These are phyloP conservation scores for Trematomus loennbergii DNA, from an alignment of 2,113 vertebrate species.

Conservation along the genomic window DNA sequence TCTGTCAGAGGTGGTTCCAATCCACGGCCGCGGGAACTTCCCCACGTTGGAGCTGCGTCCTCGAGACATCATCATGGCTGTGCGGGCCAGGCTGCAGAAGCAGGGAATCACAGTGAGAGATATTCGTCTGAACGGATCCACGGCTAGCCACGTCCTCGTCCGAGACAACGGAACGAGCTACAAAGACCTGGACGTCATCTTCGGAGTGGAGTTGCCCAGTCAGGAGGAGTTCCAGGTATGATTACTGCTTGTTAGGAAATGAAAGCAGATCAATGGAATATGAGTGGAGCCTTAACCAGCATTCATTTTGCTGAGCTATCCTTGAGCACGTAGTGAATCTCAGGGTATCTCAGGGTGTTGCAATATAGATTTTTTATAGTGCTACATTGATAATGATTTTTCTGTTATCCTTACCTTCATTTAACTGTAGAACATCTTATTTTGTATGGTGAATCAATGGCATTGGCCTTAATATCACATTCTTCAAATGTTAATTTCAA, in stretches of 20 bases:
- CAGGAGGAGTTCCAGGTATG: conserved; percentile 91
- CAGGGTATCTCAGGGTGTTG: not conserved
- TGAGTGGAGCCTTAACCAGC: not conserved
- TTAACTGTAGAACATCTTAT: conserved; percentile 13
- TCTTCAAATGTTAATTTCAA: not conserved
- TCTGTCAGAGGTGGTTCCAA: conserved; percentile 90
- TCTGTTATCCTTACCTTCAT: conserved; percentile 29
- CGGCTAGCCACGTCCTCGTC: conserved; percentile 94
- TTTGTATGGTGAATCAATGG: conserved; percentile 14
- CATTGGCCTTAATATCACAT: not conserved
- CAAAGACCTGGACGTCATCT: conserved; percentile 98
- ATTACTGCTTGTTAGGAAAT: conserved; percentile 1
- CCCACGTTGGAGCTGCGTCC: conserved; percentile 95
- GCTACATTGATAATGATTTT: conserved; percentile 19
- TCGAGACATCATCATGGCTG: conserved; percentile 92
- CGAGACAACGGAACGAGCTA: conserved; percentile 91
- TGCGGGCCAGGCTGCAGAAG: conserved; percentile 88
- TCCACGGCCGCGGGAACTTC: conserved; percentile 97
- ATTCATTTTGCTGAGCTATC: conserved; percentile 4
- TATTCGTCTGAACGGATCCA: conserved; percentile 94
- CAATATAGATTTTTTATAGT: conserved; percentile 22
- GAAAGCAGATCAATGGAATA: not conserved
- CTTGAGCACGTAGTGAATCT: not conserved
- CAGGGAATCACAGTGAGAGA: conserved; percentile 91
- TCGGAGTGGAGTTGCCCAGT: conserved; percentile 91